Percentiles rank a stretch among this genome's conserved stretches.
phyloP scores from a whole-genome alignment of 2,113 vertebrate species.

The Empidonax traillii region DNA sequence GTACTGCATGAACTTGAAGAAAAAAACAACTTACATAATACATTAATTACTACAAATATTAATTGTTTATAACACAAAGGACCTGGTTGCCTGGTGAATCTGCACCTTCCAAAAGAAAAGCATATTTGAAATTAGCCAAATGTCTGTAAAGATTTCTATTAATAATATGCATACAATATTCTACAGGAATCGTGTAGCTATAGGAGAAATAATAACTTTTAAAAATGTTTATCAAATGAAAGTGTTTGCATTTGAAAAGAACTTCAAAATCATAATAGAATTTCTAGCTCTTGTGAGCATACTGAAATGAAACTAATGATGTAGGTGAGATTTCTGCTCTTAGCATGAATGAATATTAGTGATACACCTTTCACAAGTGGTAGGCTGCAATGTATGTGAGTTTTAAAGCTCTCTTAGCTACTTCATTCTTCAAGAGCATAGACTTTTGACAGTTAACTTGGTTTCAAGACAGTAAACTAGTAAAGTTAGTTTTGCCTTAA shows the following conservation, averaged over 20 bases:
- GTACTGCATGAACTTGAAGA: neutral
- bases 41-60: neutral
- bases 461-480: neutral
- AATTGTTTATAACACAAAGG: neutral
- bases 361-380: neutral
- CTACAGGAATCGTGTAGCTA: neutral
- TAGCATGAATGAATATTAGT: neutral
- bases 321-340: neutral
- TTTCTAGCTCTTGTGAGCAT: neutral
- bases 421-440: neutral
- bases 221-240: neutral
- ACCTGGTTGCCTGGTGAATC: neutral
- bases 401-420: neutral
- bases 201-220: neutral
- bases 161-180: neutral
- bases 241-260: neutral
- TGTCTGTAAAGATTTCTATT: neutral
- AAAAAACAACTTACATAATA: neutral
- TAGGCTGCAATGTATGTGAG: accelerated
- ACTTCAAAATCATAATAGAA: neutral
- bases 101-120: neutral
- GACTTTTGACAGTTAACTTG: neutral
- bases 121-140: neutral
- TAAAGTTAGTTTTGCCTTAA: neutral
- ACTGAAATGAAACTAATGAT: neutral